A percentile compares a stretch with the other conserved stretches of the same genome.
Evolutionary conservation across 2,888 invertebrate species (phyloP).

Genomic region (Pyrgus malvae): DNA sequence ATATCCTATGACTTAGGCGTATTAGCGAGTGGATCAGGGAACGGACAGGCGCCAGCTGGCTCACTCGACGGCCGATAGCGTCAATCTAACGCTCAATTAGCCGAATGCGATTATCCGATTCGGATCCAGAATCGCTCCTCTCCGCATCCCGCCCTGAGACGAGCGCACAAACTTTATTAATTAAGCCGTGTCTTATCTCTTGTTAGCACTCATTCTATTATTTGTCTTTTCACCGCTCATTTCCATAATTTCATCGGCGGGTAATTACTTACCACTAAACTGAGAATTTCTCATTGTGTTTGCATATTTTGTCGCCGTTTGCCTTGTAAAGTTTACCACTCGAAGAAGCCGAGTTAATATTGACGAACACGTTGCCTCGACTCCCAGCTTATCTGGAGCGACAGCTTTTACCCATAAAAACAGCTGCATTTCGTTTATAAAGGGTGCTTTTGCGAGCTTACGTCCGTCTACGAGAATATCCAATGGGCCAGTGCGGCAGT

Average conservation of each 20-base stretch:
- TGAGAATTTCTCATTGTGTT: slow-evolving; percentile 70
- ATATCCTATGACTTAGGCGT: slow-evolving; percentile 59
- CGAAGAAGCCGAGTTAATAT: slow-evolving; percentile 48
- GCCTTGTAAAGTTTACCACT: slow-evolving; percentile 57
- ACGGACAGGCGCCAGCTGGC: slow-evolving; percentile 37
- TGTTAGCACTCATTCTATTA: slow-evolving; percentile 82
- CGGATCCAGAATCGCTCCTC: slow-evolving; percentile 69
- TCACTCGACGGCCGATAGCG: slow-evolving; percentile 62
- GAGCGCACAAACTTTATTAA: slow-evolving; percentile 80
- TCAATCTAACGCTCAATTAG: slow-evolving; percentile 81
- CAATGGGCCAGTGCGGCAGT: slow-evolving; percentile 38
- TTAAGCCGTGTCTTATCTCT: slow-evolving; percentile 82
- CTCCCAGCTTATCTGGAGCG: slow-evolving; percentile 24
- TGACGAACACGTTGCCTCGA: slow-evolving; percentile 40
- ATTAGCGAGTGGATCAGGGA: slow-evolving; percentile 57
- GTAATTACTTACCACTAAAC: slow-evolving; percentile 77
- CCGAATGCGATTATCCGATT: slow-evolving; percentile 79
- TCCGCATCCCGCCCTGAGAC: slow-evolving; percentile 64
- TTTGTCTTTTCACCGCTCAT: slow-evolving; percentile 82
- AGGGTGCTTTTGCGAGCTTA: slow-evolving; percentile 28
- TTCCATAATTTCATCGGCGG: slow-evolving; percentile 80
- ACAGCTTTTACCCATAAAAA: slow-evolving; percentile 25
- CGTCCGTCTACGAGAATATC: slow-evolving; percentile 31
- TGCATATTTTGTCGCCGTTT: slow-evolving; percentile 73
- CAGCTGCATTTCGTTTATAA: slow-evolving; percentile 33